These are phyloP conservation scores for Meteorus sp. DNA, from an alignment of 1,140 invertebrate genomes.

Conservation along the genomic window DNA sequence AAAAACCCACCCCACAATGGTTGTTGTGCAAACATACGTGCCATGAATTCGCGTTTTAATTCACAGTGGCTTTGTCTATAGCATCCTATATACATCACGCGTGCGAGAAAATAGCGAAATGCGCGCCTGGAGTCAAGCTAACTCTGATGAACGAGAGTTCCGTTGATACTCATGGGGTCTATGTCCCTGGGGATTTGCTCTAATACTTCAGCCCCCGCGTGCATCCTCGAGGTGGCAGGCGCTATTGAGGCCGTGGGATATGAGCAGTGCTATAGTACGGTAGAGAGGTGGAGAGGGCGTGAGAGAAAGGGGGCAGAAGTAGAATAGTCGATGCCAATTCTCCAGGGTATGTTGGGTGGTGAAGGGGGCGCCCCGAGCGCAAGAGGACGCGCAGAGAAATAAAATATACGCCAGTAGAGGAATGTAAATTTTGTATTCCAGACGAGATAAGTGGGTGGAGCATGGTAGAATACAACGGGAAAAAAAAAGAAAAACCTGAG, in stretches of 20 bases:
- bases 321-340: neutral
- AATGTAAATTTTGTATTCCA: slow-evolving; percentile 9
- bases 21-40: slow-evolving; percentile 20
- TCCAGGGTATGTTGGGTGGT: too few species aligned
- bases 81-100: too few species aligned
- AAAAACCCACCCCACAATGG: too few species aligned
- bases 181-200: neutral
- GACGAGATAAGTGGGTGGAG: slow-evolving; percentile 10
- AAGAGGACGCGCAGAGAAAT: neutral
- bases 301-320: neutral
- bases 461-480: neutral
- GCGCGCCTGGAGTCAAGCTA: neutral
- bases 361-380: too few species aligned
- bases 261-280: too few species aligned
- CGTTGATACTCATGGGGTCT: slow-evolving; percentile 30
- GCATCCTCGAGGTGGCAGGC: neutral
- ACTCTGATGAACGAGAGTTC: slow-evolving; percentile 33
- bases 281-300: too few species aligned
- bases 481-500: neutral
- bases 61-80: slow-evolving; percentile 15
- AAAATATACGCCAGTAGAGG: slow-evolving; percentile 5
- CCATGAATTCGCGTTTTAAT: slow-evolving; percentile 32
- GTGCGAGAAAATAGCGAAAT: too few species aligned
- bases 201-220: neutral
- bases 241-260: neutral